Base-by-base conservation (phyloP, 2,113 vertebrate genomes). In the Xerus inauris region DNA sequence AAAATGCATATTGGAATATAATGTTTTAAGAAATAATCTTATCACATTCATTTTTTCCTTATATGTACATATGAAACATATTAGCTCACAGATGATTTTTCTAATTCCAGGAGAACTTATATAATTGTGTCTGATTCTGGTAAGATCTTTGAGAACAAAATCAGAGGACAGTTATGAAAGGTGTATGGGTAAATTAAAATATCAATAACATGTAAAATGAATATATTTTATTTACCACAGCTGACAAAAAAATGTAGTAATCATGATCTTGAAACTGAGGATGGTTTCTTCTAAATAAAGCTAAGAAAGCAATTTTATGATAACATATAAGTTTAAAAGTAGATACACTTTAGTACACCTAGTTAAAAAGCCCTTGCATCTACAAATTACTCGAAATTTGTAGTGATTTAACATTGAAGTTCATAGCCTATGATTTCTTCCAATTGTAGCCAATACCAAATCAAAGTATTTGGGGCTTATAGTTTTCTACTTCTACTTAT, bases 301-400 rank as follows among this genome's bases (percentile, higher is more conserved):
- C 28, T 10, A 87, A n/a, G 8, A 65, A 90, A 57, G 30, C 42
- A 91, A 47, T 67, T 77, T 85, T 42, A 54, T 69, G 49, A 42
- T 13, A 93, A 95, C 62, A 65, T 69, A 75, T 24, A 72, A 72
- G 32, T 77, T 84, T 88, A 65, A 75, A 95, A 86, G 75, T 81
- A 81, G 67, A 88, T 67, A 11, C 0, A 35, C 20, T 35, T 79
- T 88, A 95, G 2, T 35, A 2, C 12, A 91, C 24, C 12, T 40
- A 35, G 11, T 6, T 85, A 54, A 71, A 93, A 95, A 81, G 5
- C 2, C 28, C 14, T 84, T 67, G 6, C 12, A 51, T 80, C 4
- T 69, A 54, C 8, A 54, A 71, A 16, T 93, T 75, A 62, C 49
- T 71, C 85, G 20, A 95, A 81, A 64, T 62, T 79, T 87, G 9